Conservation (phyloP, 2,113 vertebrate species). For the Prinia subflava region DNA sequence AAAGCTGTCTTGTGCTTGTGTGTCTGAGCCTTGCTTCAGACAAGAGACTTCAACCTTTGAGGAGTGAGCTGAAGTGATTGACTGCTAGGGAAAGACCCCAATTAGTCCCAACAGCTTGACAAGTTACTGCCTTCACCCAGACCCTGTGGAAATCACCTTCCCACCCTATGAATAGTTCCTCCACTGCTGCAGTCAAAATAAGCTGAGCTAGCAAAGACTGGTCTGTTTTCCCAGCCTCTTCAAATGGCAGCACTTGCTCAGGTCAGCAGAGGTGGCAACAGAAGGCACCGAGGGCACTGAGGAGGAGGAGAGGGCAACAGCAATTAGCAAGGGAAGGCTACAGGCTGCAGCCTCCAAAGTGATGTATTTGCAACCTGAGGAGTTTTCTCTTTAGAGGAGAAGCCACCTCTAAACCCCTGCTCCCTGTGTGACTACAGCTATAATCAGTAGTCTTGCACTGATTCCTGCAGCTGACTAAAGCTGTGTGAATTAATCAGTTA, state of each 20-base stretch:
- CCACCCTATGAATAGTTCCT: background rate
- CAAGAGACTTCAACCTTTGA: background rate
- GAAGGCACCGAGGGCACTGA: background rate
- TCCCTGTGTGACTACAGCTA: background rate
- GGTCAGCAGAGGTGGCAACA: background rate
- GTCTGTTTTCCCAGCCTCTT: background rate
- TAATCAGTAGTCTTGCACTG: background rate
- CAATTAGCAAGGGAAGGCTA: background rate
- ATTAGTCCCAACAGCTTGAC: background rate
- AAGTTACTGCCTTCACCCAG: background rate
- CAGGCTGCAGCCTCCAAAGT: background rate
- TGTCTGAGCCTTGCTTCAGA: background rate
- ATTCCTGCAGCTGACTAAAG: background rate
- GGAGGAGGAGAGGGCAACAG: background rate
- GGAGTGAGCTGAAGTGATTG: background rate
- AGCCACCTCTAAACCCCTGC: background rate
- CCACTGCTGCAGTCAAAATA: background rate
- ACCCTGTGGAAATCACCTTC: background rate
- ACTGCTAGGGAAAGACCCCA: background rate
- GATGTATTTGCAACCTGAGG: background rate
- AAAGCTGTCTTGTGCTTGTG: fast-evolving
- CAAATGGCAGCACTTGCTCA: background rate
- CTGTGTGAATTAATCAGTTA: background rate
- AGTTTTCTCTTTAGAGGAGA: background rate
- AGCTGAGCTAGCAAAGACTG: background rate